Evolutionary conservation across 2,797 vertebrate genomes (phyloP).

Genomic region (Spinus olivaceus): DNA sequence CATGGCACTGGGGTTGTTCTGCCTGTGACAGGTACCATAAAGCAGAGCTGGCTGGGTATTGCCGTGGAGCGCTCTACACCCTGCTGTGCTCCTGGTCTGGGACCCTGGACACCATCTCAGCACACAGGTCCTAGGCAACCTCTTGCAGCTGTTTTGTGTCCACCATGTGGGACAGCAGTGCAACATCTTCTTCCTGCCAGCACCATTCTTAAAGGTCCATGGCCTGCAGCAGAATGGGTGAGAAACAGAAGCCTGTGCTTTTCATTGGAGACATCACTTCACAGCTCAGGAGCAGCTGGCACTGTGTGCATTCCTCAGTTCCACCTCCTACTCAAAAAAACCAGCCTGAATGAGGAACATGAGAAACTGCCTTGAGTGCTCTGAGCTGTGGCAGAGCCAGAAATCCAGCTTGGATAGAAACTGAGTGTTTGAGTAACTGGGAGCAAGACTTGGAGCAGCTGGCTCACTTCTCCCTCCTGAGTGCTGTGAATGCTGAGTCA

Average conservation of each 20-base stretch:
- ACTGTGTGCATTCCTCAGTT: background rate
- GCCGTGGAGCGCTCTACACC: background rate
- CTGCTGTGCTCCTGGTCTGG: background rate
- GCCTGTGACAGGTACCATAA: fast-evolving
- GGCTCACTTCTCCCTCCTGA: background rate
- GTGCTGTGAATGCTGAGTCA: background rate
- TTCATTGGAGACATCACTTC: background rate
- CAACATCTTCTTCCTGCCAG: background rate
- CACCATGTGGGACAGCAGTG: background rate
- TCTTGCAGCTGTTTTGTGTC: background rate
- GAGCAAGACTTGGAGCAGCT: background rate
- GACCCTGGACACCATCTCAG: background rate
- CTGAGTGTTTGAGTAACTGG: background rate
- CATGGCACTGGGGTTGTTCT: fast-evolving
- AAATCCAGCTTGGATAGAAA: background rate
- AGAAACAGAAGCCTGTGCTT: background rate
- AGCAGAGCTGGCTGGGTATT: background rate
- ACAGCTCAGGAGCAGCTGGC: background rate
- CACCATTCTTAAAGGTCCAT: background rate
- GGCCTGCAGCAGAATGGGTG: background rate
- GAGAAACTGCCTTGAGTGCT: background rate
- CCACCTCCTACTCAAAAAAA: background rate
- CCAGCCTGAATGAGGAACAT: background rate
- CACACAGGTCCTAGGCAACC: background rate
- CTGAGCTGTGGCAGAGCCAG: background rate